phyloP scores from a whole-genome alignment of 2,113 vertebrate species.

The Hipposideros armiger region DNA sequence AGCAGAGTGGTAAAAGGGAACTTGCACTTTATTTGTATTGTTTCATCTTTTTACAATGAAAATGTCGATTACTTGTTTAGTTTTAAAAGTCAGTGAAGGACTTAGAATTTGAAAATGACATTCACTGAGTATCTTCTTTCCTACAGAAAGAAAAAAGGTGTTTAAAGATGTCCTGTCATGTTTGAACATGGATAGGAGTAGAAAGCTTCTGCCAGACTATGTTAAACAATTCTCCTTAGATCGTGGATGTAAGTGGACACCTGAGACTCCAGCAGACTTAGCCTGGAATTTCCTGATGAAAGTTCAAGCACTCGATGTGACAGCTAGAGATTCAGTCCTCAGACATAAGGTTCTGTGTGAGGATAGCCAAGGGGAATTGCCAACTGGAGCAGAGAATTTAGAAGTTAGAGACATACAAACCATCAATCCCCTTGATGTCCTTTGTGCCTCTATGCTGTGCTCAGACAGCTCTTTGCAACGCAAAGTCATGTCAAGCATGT shows the following conservation, averaged over 20 bases:
- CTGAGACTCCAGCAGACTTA: conserved; percentile 61
- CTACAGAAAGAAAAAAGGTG: conserved; percentile 71
- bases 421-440: conserved; percentile 88
- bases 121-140: conserved; percentile 50
- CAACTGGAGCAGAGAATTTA: conserved; percentile 15
- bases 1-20: background rate
- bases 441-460: conserved; percentile 88
- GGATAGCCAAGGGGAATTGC: background rate
- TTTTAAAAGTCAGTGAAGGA: conserved; percentile 38
- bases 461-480: conserved; percentile 88
- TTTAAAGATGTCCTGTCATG: conserved; percentile 72
- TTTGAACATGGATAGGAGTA: conserved; percentile 74
- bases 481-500: conserved; percentile 87
- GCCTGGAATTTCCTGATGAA: conserved; percentile 79
- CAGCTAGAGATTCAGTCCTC: conserved; percentile 66
- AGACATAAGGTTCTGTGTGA: background rate
- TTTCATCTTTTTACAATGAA: conserved; percentile 17
- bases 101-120: background rate
- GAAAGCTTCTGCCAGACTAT: conserved; percentile 70
- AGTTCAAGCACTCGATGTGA: conserved; percentile 74
- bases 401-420: background rate
- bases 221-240: conserved; percentile 72
- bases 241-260: conserved; percentile 34
- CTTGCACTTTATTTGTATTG: background rate
- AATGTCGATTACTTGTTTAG: background rate